These are phyloP conservation scores for Brassicogethes aeneus DNA, from an alignment of 2,888 invertebrate genomes.

Conservation along the genomic window DNA sequence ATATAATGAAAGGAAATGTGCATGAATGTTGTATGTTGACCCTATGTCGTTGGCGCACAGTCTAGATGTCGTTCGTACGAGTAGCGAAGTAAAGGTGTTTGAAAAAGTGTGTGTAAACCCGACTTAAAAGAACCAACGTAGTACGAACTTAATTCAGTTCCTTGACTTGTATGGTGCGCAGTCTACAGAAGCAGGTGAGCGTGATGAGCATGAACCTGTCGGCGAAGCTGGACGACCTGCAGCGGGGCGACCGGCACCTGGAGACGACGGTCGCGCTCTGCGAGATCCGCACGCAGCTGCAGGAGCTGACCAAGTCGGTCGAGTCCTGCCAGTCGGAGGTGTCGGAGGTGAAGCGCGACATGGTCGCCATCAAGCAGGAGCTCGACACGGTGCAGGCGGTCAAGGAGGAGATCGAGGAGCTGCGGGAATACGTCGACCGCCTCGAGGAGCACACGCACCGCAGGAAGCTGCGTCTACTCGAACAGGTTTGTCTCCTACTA, in stretches of 20 bases:
- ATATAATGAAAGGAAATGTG: no score
- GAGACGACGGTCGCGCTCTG: conserved; percentile 90
- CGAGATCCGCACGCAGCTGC: conserved; percentile 86
- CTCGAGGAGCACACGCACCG: conserved; percentile 87
- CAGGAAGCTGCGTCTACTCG: conserved; percentile 80
- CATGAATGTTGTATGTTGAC: no score
- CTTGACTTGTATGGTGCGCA: conserved; percentile 36
- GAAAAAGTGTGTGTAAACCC: no score
- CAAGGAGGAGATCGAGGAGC: conserved; percentile 89
- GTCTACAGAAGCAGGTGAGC: conserved; percentile 96
- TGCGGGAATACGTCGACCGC: conserved; percentile 85
- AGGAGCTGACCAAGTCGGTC: conserved; percentile 88
- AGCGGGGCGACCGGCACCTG: conserved; percentile 76
- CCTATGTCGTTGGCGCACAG: no score
- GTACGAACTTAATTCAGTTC: not conserved
- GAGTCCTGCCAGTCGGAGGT: conserved; percentile 93
- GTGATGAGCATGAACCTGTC: conserved; percentile 96
- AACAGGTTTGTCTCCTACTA: conserved; percentile 59
- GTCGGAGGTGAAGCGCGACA: conserved; percentile 87
- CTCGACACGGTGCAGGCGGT: conserved; percentile 90
- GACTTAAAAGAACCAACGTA: no score
- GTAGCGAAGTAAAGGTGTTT: no score
- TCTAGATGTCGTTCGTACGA: no score
- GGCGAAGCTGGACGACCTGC: conserved; percentile 89
- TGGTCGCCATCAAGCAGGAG: conserved; percentile 92